Evolutionary conservation across 2,888 invertebrate species (phyloP).

Genomic region (Osmoderma eremita): DNA sequence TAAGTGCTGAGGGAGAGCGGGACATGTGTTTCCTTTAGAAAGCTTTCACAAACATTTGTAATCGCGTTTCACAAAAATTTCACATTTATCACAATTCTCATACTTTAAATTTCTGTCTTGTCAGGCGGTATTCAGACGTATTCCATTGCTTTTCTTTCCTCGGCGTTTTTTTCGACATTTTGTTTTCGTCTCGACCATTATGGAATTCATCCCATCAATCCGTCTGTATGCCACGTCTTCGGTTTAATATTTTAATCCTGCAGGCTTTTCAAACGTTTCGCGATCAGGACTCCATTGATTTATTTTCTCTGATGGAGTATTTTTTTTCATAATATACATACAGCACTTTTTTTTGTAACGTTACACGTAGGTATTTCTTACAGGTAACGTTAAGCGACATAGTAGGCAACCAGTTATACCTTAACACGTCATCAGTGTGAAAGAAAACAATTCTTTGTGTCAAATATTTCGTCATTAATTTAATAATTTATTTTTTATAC

Average conservation of each 20-base stretch:
- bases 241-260: conserved; percentile 53
- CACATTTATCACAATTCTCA: conserved; percentile 34
- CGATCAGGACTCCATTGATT: conserved; percentile 1
- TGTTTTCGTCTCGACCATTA: conserved; percentile 45
- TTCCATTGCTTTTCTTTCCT: not conserved
- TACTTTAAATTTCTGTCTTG: conserved; percentile 27
- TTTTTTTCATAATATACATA: no score
- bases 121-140: conserved; percentile 8
- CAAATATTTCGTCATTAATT: no score
- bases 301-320: not conserved
- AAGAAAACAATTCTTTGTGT: no score
- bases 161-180: not conserved
- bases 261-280: conserved; percentile 39
- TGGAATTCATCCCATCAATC: conserved; percentile 51
- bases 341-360: no score
- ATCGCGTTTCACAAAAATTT: conserved; percentile 26
- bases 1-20: conserved; percentile 2
- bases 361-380: no score
- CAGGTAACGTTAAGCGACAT: no score
- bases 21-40: conserved; percentile 29
- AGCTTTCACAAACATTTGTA: conserved; percentile 16
- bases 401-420: no score
- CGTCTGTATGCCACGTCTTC: conserved; percentile 47
- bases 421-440: no score
- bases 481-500: no score